Conservation (phyloP, 2,888 invertebrate species). For the Philereme vetulata region DNA sequence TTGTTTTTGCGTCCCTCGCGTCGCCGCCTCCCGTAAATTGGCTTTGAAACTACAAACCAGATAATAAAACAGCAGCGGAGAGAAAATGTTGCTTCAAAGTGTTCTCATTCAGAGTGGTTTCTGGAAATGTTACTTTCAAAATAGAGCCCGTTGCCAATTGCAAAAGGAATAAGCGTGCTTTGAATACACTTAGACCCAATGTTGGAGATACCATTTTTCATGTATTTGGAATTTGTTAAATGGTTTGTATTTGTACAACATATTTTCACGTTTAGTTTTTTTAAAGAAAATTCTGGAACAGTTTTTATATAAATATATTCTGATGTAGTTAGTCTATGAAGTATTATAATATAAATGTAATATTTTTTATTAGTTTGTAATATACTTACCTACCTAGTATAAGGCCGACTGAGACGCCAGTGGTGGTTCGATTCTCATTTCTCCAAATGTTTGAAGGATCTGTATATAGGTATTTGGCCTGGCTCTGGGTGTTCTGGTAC, state of each 20-base stretch:
- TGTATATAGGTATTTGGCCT: too few relatives aligned
- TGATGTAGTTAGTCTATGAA: too few relatives aligned
- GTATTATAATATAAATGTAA: too few relatives aligned
- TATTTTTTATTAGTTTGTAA: too few relatives aligned
- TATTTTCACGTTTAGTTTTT: background rate
- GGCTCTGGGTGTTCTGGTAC: too few relatives aligned
- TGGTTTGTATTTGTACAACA: background rate
- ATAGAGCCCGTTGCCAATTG: constrained; percentile 29
- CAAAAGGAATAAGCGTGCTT: constrained; percentile 29
- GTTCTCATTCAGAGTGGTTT: constrained; percentile 20
- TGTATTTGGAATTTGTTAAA: background rate
- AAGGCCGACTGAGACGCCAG: too few relatives aligned
- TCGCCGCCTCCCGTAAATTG: constrained; percentile 55
- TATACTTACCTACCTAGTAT: too few relatives aligned
- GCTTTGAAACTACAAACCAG: constrained; percentile 55
- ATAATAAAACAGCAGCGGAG: constrained; percentile 49
- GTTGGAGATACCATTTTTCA: constrained; percentile 15
- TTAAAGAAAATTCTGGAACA: too few relatives aligned
- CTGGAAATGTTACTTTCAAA: constrained; percentile 30
- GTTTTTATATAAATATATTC: too few relatives aligned
- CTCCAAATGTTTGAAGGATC: too few relatives aligned
- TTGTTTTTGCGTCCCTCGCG: constrained; percentile 52
- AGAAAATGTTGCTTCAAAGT: constrained; percentile 41
- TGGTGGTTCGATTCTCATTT: too few relatives aligned
- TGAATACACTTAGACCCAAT: constrained; percentile 17